A percentile compares a stretch with the other conserved stretches of the same genome.
phyloP scores from a whole-genome alignment of 2,113 vertebrate species.

The Aphelocoma coerulescens region DNA sequence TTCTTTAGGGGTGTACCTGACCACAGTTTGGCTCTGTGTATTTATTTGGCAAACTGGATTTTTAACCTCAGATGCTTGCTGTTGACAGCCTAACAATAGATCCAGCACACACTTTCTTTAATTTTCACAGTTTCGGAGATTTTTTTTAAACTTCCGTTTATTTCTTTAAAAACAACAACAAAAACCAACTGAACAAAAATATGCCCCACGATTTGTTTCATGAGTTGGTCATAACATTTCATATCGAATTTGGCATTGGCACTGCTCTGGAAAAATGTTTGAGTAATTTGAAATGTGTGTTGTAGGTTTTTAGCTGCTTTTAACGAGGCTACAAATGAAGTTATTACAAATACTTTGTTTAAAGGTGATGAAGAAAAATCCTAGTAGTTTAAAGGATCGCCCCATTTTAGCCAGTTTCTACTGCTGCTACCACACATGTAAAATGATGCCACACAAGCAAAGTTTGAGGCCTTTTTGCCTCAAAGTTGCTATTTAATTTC shows the following conservation, averaged over 20 bases:
- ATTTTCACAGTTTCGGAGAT: background rate
- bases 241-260: background rate
- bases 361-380: background rate
- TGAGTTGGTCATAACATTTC: conserved; percentile 13
- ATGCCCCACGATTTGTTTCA: background rate
- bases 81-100: background rate
- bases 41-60: background rate
- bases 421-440: conserved; percentile 42
- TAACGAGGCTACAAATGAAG: background rate
- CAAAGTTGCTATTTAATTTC: conserved; percentile 42
- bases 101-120: background rate
- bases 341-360: background rate
- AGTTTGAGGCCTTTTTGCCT: conserved; percentile 24
- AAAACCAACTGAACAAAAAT: background rate
- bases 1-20: background rate
- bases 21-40: background rate
- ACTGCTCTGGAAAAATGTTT: background rate
- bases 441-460: conserved; percentile 39
- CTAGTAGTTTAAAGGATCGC: background rate
- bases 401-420: conserved; percentile 28
- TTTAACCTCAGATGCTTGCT: background rate
- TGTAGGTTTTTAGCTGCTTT: background rate
- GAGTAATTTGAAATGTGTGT: background rate
- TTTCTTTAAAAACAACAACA: background rate
- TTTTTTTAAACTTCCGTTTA: background rate